Percentiles rank a stretch among this genome's conserved stretches.
Conservation (phyloP, 30 jellyfish, hydroid and myxozoan genomes). For the Aurelia sp. region DNA sequence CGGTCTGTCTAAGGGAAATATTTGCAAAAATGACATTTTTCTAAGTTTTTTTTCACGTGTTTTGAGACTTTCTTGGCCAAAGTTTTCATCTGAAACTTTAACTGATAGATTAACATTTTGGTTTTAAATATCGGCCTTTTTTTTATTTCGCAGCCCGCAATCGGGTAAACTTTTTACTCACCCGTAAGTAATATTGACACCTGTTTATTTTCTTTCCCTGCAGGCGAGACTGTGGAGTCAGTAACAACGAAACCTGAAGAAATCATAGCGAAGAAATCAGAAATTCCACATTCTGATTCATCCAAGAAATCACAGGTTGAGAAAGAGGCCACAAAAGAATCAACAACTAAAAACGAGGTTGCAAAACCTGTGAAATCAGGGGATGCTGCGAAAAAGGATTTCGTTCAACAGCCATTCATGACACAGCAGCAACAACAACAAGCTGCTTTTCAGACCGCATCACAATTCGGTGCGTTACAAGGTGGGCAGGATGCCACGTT, state of each 20-base stretch:
- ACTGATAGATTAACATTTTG: too few species aligned
- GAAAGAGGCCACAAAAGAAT: constrained; percentile 4
- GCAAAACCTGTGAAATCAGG: constrained; percentile 23
- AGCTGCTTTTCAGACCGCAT: constrained; percentile 69
- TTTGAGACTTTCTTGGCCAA: too few species aligned
- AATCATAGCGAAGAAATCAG: constrained; percentile 56
- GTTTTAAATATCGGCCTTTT: too few species aligned
- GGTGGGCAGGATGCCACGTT: constrained; percentile 47
- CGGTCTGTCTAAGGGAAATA: too few species aligned
- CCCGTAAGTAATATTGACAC: too few species aligned
- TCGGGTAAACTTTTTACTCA: too few species aligned
- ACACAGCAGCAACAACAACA: constrained; percentile 67
- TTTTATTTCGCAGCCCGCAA: too few species aligned
- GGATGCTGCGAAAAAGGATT: constrained; percentile 60
- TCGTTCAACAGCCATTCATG: constrained; percentile 60
- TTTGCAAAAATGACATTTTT: too few species aligned
- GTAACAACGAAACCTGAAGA: constrained; percentile 57
- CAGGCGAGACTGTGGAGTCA: constrained; percentile 71
- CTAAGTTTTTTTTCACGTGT: too few species aligned
- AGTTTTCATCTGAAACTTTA: too few species aligned
- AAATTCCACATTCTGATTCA: constrained; percentile 53
- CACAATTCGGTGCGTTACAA: constrained; percentile 65
- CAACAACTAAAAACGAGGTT: constrained; percentile 21
- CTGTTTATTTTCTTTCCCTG: too few species aligned
- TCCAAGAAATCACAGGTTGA: constrained; percentile 18